Conservation (phyloP, 2,888 invertebrate species). For the Cephus nigrinus region DNA sequence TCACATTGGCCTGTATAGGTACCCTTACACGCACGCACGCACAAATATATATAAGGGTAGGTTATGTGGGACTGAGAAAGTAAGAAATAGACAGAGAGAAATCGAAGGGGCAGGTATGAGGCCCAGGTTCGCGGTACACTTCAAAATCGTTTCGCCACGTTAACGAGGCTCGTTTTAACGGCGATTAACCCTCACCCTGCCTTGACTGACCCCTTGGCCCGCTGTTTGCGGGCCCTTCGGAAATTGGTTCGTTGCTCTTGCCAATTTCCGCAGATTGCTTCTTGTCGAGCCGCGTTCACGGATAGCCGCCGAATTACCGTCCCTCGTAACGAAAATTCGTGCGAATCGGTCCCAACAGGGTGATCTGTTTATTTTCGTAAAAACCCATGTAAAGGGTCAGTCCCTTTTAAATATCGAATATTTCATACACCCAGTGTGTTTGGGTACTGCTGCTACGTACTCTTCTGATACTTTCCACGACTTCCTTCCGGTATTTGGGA, state of each 20-base stretch:
- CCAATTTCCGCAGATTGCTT: conserved; percentile 59
- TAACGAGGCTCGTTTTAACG: conserved; percentile 65
- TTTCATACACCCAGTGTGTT: too few species aligned
- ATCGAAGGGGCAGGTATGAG: conserved; percentile 1
- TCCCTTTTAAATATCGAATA: too few species aligned
- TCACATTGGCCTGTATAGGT: too few species aligned
- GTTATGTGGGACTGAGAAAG: too few species aligned
- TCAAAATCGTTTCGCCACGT: conserved; percentile 47
- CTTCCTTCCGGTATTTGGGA: conserved; percentile 11
- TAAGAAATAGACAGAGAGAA: not conserved
- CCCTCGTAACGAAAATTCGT: conserved; percentile 52
- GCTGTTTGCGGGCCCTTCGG: conserved; percentile 55
- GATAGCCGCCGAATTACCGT: not conserved
- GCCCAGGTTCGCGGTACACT: conserved; percentile 4
- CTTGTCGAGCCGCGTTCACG: conserved; percentile 20
- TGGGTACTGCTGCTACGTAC: too few species aligned
- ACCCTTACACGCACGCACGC: too few species aligned
- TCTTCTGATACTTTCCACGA: not conserved
- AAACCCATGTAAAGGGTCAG: conserved; percentile 9
- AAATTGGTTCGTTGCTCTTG: conserved; percentile 62
- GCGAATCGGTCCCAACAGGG: conserved; percentile 57
- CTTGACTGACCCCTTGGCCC: conserved; percentile 54
- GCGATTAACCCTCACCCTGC: conserved; percentile 60
- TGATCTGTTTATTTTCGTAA: conserved; percentile 64
- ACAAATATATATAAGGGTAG: too few species aligned